Conservation (phyloP, 2,797 vertebrate species). For the Holocentrus rufus region DNA sequence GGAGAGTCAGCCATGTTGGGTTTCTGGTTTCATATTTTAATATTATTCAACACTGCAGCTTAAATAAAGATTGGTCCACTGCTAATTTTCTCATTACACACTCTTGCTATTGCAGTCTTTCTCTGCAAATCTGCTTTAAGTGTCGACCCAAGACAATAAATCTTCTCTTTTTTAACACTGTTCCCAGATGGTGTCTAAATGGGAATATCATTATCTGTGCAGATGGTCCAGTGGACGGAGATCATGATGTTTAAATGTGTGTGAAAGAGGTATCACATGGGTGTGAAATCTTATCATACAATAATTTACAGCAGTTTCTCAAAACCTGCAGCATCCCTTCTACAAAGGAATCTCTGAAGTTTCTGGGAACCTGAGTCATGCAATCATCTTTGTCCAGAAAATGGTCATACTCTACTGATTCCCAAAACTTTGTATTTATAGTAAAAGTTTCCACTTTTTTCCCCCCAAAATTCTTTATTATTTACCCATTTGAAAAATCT, state of each 20-base stretch:
- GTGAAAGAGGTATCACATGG: background rate
- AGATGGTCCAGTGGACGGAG: background rate
- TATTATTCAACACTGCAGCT: background rate
- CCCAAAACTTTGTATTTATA: too few species aligned
- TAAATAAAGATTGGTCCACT: too few species aligned
- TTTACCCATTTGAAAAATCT: too few species aligned
- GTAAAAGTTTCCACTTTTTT: too few species aligned
- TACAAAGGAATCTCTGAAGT: too few species aligned
- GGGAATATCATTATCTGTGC: background rate
- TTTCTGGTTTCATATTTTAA: too few species aligned
- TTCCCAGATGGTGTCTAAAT: background rate
- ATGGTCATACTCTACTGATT: too few species aligned
- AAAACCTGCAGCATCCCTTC: too few species aligned
- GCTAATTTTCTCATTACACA: background rate
- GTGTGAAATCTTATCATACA: conserved; percentile 7
- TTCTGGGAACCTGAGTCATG: too few species aligned
- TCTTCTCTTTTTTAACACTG: conserved; percentile 5
- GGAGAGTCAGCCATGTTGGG: background rate
- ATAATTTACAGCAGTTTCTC: conserved; percentile 27
- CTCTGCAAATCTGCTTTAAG: background rate
- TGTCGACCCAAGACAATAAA: conserved; percentile 5
- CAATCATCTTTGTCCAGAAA: too few species aligned
- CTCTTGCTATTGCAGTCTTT: background rate
- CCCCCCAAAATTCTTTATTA: too few species aligned
- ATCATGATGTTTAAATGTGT: background rate